phyloP scores from a whole-genome alignment of 2,888 invertebrate genomes.

The Agrochola lychnidis region DNA sequence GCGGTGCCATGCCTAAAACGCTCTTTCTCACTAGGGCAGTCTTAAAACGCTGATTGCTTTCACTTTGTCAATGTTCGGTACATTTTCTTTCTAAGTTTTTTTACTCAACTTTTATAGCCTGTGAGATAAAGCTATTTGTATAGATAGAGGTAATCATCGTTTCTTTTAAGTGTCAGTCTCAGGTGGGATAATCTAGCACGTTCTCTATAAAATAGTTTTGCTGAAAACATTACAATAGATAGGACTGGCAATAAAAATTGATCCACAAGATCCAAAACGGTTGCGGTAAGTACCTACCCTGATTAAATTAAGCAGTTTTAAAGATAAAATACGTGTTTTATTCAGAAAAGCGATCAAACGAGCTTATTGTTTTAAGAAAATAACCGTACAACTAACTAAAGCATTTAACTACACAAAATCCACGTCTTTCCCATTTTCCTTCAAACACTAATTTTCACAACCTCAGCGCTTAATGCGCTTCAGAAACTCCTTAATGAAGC shows the following conservation, averaged over 20 bases:
- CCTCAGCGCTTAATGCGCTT: conserved; percentile 37
- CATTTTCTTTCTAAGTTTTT: not conserved
- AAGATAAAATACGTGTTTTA: not conserved
- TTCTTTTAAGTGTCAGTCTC: conserved; percentile 17
- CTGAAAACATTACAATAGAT: not conserved
- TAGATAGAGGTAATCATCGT: conserved; percentile 17
- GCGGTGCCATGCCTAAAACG: too few relatives aligned
- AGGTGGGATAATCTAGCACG: conserved; percentile 2
- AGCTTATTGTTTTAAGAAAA: not conserved
- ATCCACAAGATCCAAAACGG: not conserved
- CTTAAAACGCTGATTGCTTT: too few relatives aligned
- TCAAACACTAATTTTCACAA: conserved; percentile 24
- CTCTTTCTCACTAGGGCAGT: too few relatives aligned
- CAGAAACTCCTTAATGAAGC: conserved; percentile 56
- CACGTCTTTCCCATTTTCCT: conserved; percentile 22
- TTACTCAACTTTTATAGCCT: conserved; percentile 10
- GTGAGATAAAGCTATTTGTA: conserved; percentile 7
- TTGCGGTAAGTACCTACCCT: not conserved
- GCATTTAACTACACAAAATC: conserved; percentile 7
- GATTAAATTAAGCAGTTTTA: not conserved
- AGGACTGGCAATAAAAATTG: not conserved
- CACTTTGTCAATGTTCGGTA: not conserved
- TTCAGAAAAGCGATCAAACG: not conserved
- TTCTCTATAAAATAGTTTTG: not conserved
- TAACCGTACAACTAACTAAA: not conserved